Base-by-base conservation (phyloP, 64 coral and sea anemone species). In the Stichodactyla helianthus region DNA sequence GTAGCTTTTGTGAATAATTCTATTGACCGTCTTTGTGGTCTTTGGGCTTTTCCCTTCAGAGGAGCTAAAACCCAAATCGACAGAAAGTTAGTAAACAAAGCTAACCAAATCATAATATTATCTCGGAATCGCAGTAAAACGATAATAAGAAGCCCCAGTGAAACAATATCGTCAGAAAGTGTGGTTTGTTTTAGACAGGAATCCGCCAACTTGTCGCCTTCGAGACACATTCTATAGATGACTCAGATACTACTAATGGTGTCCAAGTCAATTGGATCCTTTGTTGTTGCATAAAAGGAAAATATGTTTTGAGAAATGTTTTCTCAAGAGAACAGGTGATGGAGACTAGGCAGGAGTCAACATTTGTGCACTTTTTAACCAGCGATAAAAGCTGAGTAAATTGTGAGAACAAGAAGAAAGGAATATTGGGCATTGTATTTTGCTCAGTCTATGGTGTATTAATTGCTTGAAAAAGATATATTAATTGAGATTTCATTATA, bases 321-420 rank as follows among this genome's bases (percentile, higher is more conserved):
- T 97, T 97, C 94, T 97, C 94, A 97, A 97, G 94, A 89, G 94
- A 97, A 97, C 94, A 97, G 94, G 94, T 97, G 94, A 97, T 87
- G 91, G 92, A 88, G 82, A 79, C 71, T 87, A 92, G 91, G 88
- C 89, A 88, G 91, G 78, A 97, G 94, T 97, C 94, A 97, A 97
- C 94, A 97, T 97, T 97, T 97, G 94, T 97, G 86, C 94, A 90
- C 88, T 97, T 89, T 95, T 97, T 89, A 86, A 87, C 84, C 70
- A 81, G 84, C 82, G 94, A 90, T 97, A 97, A 97, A 97, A 88
- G 91, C 91, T 93, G 91, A 88, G 91, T 97, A 97, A 97, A 97
- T 93, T 97, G 80, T 91, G 91, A 93, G 88, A 92, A 87, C 77
- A 79, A 27, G 87, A 83, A 88, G 88, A 88, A 85, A 77, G 78